Base-by-base conservation (phyloP, 1,140 invertebrate species). In the Brachionus paranguensis region DNA sequence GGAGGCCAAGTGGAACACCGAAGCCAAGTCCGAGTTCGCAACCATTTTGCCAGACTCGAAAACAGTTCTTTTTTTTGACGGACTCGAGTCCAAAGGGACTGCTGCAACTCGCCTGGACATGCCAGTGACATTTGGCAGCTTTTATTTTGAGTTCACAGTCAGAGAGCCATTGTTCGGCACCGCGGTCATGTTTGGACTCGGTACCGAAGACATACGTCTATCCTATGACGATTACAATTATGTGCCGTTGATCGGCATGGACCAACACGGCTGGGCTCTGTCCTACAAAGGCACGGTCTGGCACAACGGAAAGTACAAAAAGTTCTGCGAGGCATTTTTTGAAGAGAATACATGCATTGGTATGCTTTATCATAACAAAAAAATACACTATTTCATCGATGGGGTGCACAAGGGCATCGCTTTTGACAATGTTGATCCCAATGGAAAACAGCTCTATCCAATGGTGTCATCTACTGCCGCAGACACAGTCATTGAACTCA, bases 151-250 rank as follows among this genome's bases (percentile, higher is more conserved):
- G 87, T 88, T 94, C 37, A 87, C 87, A 50, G 88, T 93, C 0
- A 91, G 92, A 0, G 91, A 92, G 85, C 88, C 93, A 43, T 90
- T 94, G 29, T 93, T 93, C 85, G 93, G 93, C 33, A 94, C 93
- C 0, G 93, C 92, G 84, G 93, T 94, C 89, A 94, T 94, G 93
- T 93, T 94, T 85, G 93, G 93, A 37, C 90, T 94, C 7, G 92
- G 92, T 2, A 94, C 93, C 1, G 89, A 89, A 70, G 88, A 90
- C 10, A 92, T 92, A 10, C 88, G 92, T 0, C 88, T 94, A 0
- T 92, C 93, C 85, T 91, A 91, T 0, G 91, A 93, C 86, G 89
- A 91, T 12, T 94, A 93, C 87, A 41, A 68, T 41, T 83, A 68
- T 55, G 91, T 92, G 12, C 93, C 93, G 87, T 87, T 94, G 85